Evolutionary conservation across 2,888 invertebrate genomes (phyloP).

Genomic region (Zygogramma bicolorata): DNA sequence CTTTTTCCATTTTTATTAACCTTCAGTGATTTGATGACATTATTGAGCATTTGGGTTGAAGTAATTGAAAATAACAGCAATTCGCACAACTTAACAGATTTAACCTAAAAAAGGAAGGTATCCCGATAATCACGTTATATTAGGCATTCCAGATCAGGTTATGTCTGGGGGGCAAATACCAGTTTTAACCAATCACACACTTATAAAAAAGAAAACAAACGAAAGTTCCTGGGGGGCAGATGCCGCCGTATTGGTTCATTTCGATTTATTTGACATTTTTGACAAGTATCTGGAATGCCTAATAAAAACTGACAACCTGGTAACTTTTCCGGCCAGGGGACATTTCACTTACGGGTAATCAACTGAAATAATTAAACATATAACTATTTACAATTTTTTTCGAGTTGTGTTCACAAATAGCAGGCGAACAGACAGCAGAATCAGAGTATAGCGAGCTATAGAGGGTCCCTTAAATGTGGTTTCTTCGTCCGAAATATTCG

Average conservation of each 20-base stretch:
- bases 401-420: conserved; percentile 50
- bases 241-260: too few species aligned
- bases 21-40: conserved; percentile 46
- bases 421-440: conserved; percentile 55
- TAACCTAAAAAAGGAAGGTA: conserved; percentile 26
- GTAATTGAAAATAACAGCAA: conserved; percentile 21
- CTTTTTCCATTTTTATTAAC: conserved; percentile 48
- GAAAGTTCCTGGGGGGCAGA: too few species aligned
- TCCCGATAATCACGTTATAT: conserved; percentile 13
- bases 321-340: conserved; percentile 31
- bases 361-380: conserved; percentile 55
- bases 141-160: too few species aligned
- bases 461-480: conserved; percentile 38
- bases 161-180: too few species aligned
- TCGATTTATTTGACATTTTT: too few species aligned
- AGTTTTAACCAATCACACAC: too few species aligned
- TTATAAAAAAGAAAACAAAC: too few species aligned
- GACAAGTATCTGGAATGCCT: too few species aligned
- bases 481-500: conserved; percentile 45
- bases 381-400: conserved; percentile 51
- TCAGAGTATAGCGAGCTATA: conserved; percentile 45
- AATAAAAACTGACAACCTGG: background rate
- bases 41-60: conserved; percentile 34
- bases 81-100: conserved; percentile 30
- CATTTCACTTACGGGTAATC: conserved; percentile 40